Conservation (phyloP, 2,113 vertebrate species). For the Tricholaema leucomelas region DNA sequence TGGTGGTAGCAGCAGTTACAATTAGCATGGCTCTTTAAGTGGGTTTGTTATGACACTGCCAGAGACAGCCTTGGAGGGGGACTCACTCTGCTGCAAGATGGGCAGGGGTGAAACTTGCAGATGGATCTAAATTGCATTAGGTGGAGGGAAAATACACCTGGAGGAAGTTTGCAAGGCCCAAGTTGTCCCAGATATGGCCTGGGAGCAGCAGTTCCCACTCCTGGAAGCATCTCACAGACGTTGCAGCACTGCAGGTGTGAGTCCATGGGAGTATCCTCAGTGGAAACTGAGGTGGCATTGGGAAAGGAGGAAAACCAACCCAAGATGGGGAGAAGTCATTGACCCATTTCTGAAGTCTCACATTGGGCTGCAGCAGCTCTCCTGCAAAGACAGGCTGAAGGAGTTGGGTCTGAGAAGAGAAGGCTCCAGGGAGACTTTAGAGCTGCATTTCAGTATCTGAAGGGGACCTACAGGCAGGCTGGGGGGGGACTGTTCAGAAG, state of each 20-base stretch:
- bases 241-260: background rate
- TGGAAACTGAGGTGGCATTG: background rate
- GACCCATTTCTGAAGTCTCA: background rate
- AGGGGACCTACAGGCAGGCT: too few relatives aligned
- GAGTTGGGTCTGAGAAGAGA: too few relatives aligned
- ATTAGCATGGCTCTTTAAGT: background rate
- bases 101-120: background rate
- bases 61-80: background rate
- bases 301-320: background rate
- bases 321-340: accelerated
- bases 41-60: background rate
- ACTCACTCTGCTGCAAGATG: accelerated
- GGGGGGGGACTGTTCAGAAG: too few relatives aligned
- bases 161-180: background rate
- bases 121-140: background rate
- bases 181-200: accelerated
- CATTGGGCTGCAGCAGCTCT: too few relatives aligned
- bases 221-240: accelerated
- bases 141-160: background rate
- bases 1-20: background rate
- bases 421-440: too few relatives aligned
- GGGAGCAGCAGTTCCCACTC: background rate
- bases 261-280: background rate
- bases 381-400: too few relatives aligned
- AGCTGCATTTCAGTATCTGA: too few relatives aligned